These are phyloP conservation scores for Plebejus anna DNA, from an alignment of 2,888 invertebrate genomes.

Conservation along the genomic window DNA sequence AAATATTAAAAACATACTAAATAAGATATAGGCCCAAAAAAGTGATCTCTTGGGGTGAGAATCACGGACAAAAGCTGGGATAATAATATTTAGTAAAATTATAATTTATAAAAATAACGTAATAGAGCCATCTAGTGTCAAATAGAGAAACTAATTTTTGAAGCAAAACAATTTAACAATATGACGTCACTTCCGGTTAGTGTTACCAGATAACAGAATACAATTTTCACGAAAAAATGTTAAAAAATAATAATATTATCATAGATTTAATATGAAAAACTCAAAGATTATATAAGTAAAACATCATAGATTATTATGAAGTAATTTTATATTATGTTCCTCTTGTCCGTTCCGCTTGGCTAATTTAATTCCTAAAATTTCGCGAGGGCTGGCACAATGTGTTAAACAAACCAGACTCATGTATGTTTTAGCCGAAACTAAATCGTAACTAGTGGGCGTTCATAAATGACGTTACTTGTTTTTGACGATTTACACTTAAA, in stretches of 20 bases:
- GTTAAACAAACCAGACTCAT: background rate
- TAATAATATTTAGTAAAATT: no score
- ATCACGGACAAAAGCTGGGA: no score
- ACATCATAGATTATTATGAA: background rate
- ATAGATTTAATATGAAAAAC: no score
- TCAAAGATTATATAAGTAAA: no score
- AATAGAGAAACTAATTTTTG: background rate
- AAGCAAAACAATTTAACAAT: background rate
- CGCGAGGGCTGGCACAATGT: background rate
- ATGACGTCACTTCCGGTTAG: background rate
- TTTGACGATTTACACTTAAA: no score
- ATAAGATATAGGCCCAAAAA: no score
- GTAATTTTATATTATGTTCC: background rate
- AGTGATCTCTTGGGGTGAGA: no score
- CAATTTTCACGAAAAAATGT: background rate
- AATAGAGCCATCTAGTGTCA: background rate
- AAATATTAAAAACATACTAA: no score
- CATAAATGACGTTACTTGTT: background rate
- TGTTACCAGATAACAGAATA: background rate
- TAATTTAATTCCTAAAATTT: background rate
- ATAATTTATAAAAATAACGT: no score
- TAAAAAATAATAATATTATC: background rate
- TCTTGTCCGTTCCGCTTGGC: background rate
- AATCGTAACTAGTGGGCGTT: background rate
- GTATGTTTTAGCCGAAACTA: conserved; percentile 5